phyloP scores from a whole-genome alignment of 2,797 vertebrate genomes.

The Nyctibius grandis region DNA sequence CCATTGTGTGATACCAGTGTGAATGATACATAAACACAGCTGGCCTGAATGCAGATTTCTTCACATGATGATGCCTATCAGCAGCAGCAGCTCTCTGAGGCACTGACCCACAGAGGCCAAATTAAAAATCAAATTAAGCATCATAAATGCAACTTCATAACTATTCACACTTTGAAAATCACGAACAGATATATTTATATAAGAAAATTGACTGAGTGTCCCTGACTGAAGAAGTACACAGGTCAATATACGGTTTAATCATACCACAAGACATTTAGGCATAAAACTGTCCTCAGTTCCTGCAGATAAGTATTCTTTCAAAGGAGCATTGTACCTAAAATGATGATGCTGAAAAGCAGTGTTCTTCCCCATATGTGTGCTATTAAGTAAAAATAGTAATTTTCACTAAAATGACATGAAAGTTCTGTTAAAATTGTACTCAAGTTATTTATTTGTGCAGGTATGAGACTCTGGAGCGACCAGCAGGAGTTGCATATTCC shows the following conservation, averaged over 20 bases:
- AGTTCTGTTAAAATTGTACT: not conserved
- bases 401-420: not conserved
- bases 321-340: not conserved
- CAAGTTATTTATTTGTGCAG: not conserved
- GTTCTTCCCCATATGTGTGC: not conserved
- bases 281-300: not conserved
- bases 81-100: not conserved
- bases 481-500: not conserved
- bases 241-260: not conserved
- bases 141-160: constrained; percentile 10
- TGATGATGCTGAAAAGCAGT: not conserved
- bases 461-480: not conserved
- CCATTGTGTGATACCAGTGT: constrained; percentile 46
- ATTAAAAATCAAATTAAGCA: constrained; percentile 60
- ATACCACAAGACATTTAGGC: not conserved
- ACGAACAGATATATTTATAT: not conserved
- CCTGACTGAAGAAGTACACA: not conserved
- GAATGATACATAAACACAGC: constrained; percentile 59
- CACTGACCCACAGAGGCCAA: constrained; percentile 44
- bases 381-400: not conserved
- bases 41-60: constrained; percentile 44
- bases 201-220: not conserved
- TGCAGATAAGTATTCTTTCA: not conserved
- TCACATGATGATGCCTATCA: not conserved
- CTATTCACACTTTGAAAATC: constrained; percentile 16